Evolutionary conservation across 2,113 vertebrate genomes (phyloP).

Genomic region (Poicephalus gulielmi): DNA sequence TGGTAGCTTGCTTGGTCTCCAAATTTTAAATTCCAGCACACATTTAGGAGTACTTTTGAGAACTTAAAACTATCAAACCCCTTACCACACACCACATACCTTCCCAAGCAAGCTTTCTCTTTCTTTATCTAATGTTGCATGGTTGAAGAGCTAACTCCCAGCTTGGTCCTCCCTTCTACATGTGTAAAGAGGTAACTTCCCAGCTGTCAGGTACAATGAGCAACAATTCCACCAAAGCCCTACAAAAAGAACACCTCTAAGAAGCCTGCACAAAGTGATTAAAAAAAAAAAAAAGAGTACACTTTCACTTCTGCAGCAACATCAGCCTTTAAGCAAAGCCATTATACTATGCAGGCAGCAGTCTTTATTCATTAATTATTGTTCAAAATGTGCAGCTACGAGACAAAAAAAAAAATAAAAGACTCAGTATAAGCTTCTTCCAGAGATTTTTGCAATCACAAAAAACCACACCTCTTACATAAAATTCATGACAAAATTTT

Average conservation of each 20-base stretch:
- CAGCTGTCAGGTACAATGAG: background rate
- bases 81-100: background rate
- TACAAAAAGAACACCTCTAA: background rate
- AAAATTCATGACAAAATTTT: background rate
- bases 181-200: background rate
- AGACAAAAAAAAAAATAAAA: background rate
- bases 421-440: background rate
- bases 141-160: background rate
- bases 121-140: background rate
- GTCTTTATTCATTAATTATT: background rate
- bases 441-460: background rate
- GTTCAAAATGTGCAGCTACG: background rate
- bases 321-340: background rate
- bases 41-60: background rate
- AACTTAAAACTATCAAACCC: background rate
- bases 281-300: background rate
- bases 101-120: background rate
- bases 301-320: background rate
- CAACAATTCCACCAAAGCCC: background rate
- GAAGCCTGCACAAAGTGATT: background rate
- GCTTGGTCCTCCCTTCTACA: accelerated
- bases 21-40: background rate
- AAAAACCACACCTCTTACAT: background rate
- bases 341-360: background rate
- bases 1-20: background rate